Evolutionary conservation across 2,797 vertebrate species (phyloP).

Genomic region (Helarctos malayanus): DNA sequence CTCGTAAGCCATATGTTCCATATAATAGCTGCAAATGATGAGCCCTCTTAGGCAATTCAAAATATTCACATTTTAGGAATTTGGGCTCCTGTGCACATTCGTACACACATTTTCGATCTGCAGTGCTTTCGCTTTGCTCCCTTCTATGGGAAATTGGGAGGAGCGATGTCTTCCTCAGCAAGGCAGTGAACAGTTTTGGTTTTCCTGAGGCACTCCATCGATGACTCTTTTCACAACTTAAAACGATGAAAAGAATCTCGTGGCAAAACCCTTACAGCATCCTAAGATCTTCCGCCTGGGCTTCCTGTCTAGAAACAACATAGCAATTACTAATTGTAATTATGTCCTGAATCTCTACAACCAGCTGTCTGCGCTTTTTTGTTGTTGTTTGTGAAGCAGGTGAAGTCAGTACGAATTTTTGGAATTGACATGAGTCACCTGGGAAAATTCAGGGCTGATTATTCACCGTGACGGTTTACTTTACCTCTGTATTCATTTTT

Average conservation of each 20-base stretch:
- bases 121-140: not conserved
- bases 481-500: slow-evolving; percentile 22
- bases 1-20: slow-evolving; percentile 45
- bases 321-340: slow-evolving; percentile 65
- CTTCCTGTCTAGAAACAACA: slow-evolving; percentile 52
- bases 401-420: slow-evolving; percentile 63
- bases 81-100: not conserved
- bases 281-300: slow-evolving; percentile 47
- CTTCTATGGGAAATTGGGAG: not conserved
- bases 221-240: slow-evolving; percentile 56
- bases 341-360: not conserved
- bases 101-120: not conserved
- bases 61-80: slow-evolving; percentile 14
- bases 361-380: slow-evolving; percentile 54
- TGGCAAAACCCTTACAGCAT: slow-evolving; percentile 41
- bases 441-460: slow-evolving; percentile 40
- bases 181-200: slow-evolving; percentile 2
- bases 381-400: slow-evolving; percentile 66
- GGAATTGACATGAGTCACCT: slow-evolving; percentile 11
- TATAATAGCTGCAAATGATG: not conserved
- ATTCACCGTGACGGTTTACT: not conserved
- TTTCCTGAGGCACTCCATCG: slow-evolving; percentile 32
- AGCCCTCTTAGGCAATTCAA: not conserved
- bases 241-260: not conserved
- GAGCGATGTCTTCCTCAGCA: slow-evolving; percentile 15